phyloP scores from a whole-genome alignment of 1,140 invertebrate genomes.

The Procambarus clarkii region DNA sequence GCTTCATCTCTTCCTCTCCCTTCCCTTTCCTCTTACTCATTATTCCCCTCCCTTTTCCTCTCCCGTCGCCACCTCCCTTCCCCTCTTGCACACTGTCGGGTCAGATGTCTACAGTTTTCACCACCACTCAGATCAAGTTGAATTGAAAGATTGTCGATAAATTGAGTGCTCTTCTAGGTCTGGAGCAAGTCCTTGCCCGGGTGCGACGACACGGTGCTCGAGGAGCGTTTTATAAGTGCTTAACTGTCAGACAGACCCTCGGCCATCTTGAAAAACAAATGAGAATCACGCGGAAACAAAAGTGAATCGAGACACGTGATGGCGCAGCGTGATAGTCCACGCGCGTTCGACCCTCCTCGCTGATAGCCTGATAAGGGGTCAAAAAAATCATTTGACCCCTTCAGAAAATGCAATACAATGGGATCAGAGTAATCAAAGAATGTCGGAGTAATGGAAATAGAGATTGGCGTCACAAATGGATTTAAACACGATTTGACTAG shows the following conservation, averaged over 20 bases:
- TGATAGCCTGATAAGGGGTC: slow-evolving; percentile 37
- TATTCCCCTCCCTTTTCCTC: neutral
- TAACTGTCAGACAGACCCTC: slow-evolving; percentile 65
- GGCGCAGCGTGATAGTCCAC: slow-evolving; percentile 51
- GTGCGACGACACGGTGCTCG: slow-evolving; percentile 17
- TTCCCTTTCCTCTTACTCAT: too few species aligned
- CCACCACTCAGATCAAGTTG: slow-evolving; percentile 26
- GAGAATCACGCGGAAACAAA: slow-evolving; percentile 69
- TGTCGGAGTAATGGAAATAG: neutral
- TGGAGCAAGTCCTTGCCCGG: slow-evolving; percentile 16
- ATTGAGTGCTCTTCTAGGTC: slow-evolving; percentile 30
- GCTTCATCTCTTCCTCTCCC: too few species aligned
- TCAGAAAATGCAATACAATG: slow-evolving; percentile 42
- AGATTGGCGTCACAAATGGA: too few species aligned
- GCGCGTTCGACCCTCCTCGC: slow-evolving; percentile 44
- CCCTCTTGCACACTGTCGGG: neutral
- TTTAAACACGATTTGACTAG: too few species aligned
- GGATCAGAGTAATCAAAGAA: slow-evolving; percentile 35
- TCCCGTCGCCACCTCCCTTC: too few species aligned
- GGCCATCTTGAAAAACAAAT: slow-evolving; percentile 67
- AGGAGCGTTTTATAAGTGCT: slow-evolving; percentile 63
- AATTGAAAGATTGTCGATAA: slow-evolving; percentile 48
- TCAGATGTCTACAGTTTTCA: slow-evolving; percentile 20
- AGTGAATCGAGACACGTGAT: slow-evolving; percentile 62
- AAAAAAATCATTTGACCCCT: slow-evolving; percentile 58